A percentile compares a stretch with the other conserved stretches of the same genome.
These are phyloP conservation scores for Festucalex cinctus DNA, from an alignment of 2,113 vertebrate species.

Conservation along the genomic window DNA sequence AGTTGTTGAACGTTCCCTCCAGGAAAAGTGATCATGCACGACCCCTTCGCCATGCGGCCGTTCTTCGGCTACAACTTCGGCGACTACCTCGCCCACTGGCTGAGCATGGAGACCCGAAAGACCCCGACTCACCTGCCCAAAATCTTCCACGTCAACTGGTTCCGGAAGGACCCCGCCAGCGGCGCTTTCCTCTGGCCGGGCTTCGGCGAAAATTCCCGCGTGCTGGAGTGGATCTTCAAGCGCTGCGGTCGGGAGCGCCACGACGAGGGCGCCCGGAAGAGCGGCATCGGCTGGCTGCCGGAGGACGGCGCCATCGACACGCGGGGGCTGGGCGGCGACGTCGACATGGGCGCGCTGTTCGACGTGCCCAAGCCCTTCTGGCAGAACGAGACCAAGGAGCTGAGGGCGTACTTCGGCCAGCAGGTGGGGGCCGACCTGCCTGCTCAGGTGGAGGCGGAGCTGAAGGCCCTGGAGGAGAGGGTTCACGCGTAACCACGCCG, in stretches of 20 bases:
- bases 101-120: constrained; percentile 85
- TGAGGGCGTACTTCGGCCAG: constrained; percentile 82
- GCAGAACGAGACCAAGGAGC: constrained; percentile 83
- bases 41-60: constrained; percentile 97
- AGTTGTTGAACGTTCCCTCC: neutral
- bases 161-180: constrained; percentile 82
- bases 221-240: constrained; percentile 95
- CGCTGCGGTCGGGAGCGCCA: constrained; percentile 77
- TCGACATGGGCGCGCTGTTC: constrained; percentile 79
- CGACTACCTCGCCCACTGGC: constrained; percentile 91
- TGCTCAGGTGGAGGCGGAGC: constrained; percentile 76
- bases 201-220: constrained; percentile 89
- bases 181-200: constrained; percentile 91
- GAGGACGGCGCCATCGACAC: constrained; percentile 74
- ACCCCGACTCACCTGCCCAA: constrained; percentile 83
- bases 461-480: constrained; percentile 77
- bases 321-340: constrained; percentile 68
- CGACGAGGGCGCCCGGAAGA: constrained; percentile 76
- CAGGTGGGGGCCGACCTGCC: constrained; percentile 85
- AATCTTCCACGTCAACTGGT: constrained; percentile 99
- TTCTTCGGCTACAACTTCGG: constrained; percentile 99
- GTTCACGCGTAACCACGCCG: constrained; percentile 62
- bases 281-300: constrained; percentile 84
- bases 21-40: constrained; percentile 95
- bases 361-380: constrained; percentile 85